Evolutionary conservation across 2,888 invertebrate species (phyloP), one percentile per base, ranked within the genome.

Genomic region (Pachydiplax longipennis): DNA sequence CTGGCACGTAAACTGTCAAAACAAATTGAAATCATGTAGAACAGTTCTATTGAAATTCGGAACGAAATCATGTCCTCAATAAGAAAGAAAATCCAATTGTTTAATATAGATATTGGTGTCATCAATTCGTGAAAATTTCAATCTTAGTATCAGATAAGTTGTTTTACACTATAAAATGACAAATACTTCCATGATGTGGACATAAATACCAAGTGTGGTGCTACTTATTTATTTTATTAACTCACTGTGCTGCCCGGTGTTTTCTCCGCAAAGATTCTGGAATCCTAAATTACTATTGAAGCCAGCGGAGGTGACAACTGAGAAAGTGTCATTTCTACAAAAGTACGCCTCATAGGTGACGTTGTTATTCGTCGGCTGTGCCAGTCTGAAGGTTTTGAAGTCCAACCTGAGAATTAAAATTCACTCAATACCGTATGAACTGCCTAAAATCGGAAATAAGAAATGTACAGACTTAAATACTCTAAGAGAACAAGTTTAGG

Each of bases 191-290:
- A 6, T 2, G n/a, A n/a, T n/a, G 0, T 73, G 2, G 44, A 3
- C 0, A 10, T 0, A 44, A 44, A 44, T 65, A n/a, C 0, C 5
- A 6, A 12, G 22, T 44, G 22, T 2, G 22, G 65, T 65, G 48
- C 1, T 65, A 12, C 1, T 73, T 73, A 31, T 31, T 13, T 22
- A n/a, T 65, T 53, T 53, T 18, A 53, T 8, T 4, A 90, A 94
- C 95, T 94, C 92, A 96, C 95, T 92, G 92, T 96, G 96, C 91
- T 96, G 96, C 18, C 95, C 95, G 80, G 94, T 95, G 92, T 96
- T 96, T 92, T 95, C 95, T 4, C 96, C 96, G 91, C 96, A 96
- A 0, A 96, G 93, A 0, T 94, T 93, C 94, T 3, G 3, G 80
- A 83, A 80, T 90, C 90, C 40, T n/a, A 87, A 73, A 80, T 90